Evolutionary conservation across 2,797 vertebrate genomes (phyloP), one percentile per base, ranked within the genome.

Genomic region (Botia almorhae): DNA sequence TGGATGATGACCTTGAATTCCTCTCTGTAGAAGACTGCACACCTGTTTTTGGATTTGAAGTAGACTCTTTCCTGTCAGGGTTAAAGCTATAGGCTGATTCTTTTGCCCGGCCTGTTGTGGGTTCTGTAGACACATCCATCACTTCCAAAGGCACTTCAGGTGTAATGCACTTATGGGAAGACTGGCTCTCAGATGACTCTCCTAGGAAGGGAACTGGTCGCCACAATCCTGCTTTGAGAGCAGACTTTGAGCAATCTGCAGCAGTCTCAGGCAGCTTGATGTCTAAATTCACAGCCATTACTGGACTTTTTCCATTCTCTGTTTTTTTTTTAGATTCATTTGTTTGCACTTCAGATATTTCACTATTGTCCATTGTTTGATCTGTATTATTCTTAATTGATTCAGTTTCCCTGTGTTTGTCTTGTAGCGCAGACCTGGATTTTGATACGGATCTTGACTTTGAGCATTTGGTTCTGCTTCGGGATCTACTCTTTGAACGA

Each of bases 171-270:
- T 78, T 82, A 48, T 71, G 39, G 39, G 82, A 74, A 81, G 69
- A 23, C 13, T 78, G 88, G 51, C 23, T 74, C 77, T 64, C 82
- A 76, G 48, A 29, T 7, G 64, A 58, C 12, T 80, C 78, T 1
- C 56, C 50, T 26, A 89, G 33, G 23, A 89, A 82, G 7, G 90
- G 90, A 76, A 91, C 77, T 0, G 89, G 90, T 58, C 82, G 84
- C 90, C 90, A 91, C 4, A 80, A 83, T 55, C 87, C 89, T 7
- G 58, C 33, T n/a, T 67, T 76, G 1, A 51, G 73, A 36, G 63
- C 48, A 43, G 17, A 50, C 39, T 58, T 60, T 43, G 64, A 17
- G 69, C 36, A 14, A 46, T 36, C 43, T 33, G 78, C 48, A 0
- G 48, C 23, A 5, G 60, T 17, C 13, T 12, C 67, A 36, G 12